phyloP scores from a whole-genome alignment of 2,113 vertebrate species.

The Campylorhamphus procurvoides region DNA sequence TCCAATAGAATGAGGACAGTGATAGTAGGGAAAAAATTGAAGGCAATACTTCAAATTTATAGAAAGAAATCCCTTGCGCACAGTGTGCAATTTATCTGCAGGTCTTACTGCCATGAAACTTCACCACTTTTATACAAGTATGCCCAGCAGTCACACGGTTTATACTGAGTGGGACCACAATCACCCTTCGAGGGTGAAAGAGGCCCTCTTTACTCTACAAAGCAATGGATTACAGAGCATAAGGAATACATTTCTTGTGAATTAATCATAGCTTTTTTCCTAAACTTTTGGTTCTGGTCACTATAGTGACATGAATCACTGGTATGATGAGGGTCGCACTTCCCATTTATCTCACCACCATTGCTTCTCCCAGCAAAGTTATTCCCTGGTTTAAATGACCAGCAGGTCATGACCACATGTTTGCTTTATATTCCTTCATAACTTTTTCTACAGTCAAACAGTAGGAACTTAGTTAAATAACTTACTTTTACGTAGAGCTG shows the following conservation, averaged over 20 bases:
- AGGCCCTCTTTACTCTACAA: neutral
- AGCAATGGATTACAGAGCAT: neutral
- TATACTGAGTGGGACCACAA: neutral
- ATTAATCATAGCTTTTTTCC: neutral
- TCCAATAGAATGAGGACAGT: neutral
- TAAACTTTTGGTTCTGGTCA: neutral
- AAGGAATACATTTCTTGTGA: neutral
- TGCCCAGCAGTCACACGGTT: neutral
- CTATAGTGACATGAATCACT: neutral
- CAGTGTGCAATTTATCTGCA: neutral
- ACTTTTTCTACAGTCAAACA: neutral
- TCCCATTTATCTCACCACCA: neutral
- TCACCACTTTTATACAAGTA: neutral
- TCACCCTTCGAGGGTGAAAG: neutral
- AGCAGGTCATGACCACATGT: neutral
- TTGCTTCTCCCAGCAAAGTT: neutral
- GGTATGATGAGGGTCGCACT: neutral
- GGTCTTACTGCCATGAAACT: neutral
- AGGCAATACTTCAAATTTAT: neutral
- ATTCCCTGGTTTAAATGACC: neutral
- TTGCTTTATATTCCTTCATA: neutral
- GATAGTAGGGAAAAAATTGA: neutral
- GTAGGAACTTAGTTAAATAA: neutral
- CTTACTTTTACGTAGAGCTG: slow-evolving; percentile 96
- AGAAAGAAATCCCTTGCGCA: neutral